These are phyloP conservation scores for Papilio xuthus DNA, from an alignment of 1,140 invertebrate genomes.

Conservation along the genomic window DNA sequence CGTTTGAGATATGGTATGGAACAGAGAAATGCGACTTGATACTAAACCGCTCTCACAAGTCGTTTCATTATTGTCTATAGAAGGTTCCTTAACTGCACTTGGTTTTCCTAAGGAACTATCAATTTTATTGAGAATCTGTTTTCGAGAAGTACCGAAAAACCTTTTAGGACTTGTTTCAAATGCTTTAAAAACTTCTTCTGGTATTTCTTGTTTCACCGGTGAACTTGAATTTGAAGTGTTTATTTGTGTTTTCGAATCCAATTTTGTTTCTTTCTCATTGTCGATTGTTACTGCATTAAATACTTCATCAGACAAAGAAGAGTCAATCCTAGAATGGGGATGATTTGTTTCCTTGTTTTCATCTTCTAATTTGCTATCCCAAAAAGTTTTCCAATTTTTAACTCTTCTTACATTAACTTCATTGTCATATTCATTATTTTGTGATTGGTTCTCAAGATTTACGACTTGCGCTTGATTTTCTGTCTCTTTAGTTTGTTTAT, in stretches of 20 bases:
- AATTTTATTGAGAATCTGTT: slow-evolving; percentile 75
- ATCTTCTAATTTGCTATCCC: slow-evolving; percentile 66
- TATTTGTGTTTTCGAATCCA: slow-evolving; percentile 10
- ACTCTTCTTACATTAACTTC: slow-evolving; percentile 58
- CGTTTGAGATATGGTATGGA: slow-evolving; percentile 68
- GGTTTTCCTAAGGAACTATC: slow-evolving; percentile 72
- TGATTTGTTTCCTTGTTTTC: slow-evolving; percentile 44
- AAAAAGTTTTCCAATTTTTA: slow-evolving; percentile 74
- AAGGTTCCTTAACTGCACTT: slow-evolving; percentile 49
- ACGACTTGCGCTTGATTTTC: background rate
- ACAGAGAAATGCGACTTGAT: slow-evolving; percentile 76
- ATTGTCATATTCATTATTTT: slow-evolving; percentile 34
- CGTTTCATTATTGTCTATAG: slow-evolving; percentile 44
- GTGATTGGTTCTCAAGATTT: background rate
- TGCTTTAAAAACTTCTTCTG: slow-evolving; percentile 76
- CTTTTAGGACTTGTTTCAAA: slow-evolving; percentile 78
- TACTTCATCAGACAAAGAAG: background rate
- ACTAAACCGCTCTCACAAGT: slow-evolving; percentile 71
- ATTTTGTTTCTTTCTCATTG: background rate
- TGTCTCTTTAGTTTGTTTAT: slow-evolving; percentile 47
- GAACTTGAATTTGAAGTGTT: slow-evolving; percentile 26
- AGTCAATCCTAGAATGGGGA: background rate
- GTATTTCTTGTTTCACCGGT: slow-evolving; percentile 67
- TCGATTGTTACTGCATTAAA: background rate
- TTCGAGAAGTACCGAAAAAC: slow-evolving; percentile 75